Base-by-base conservation (phyloP, 2,888 invertebrate species). In the Spilosoma lubricipeda region DNA sequence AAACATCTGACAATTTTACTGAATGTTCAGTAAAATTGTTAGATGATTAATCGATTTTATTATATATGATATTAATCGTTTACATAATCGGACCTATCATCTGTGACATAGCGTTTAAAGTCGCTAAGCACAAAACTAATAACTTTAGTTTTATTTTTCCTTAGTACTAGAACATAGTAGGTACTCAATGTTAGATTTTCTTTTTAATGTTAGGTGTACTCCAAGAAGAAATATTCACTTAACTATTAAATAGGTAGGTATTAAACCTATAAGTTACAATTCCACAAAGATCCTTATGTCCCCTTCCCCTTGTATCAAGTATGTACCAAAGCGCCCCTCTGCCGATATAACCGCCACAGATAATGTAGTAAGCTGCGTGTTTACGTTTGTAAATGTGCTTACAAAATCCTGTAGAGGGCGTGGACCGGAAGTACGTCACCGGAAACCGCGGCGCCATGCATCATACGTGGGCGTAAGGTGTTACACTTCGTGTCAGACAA, bases 381-480 rank as follows among this genome's bases (percentile, higher is more conserved):
- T 85, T 81, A 80, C 80, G 82, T 82, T 80, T 81, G 82, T 82
- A 84, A 84, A 86, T 83, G 83, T 88, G 86, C 85, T 88, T 87
- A 89, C 88, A 86, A 88, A 87, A 89, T 87, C 85, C 86, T 83
- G 74, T 75, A 82, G 83, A 78, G 88, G 90, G 89, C 89, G 89
- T 87, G 82, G 76, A 86, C 90, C 88, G 92, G 92, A 91, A 90
- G 85, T 85, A 81, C 73, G 72, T 74, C 81, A 85, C 82, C 88
- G 91, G 91, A 91, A 88, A 84, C 86, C 72, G 77, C 77, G 79
- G 81, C 71, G 85, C 88, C 75, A 86, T 93, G 86, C 87, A 87
- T 93, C 93, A 93, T 91, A 87, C 77, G 87, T 85, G 89, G 90
- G 92, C 90, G 92, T 90, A 88, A 91, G 88, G 86, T 88, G 85